Evolutionary conservation across 2,888 invertebrate species (phyloP).

Genomic region (Cephalotes varians): DNA sequence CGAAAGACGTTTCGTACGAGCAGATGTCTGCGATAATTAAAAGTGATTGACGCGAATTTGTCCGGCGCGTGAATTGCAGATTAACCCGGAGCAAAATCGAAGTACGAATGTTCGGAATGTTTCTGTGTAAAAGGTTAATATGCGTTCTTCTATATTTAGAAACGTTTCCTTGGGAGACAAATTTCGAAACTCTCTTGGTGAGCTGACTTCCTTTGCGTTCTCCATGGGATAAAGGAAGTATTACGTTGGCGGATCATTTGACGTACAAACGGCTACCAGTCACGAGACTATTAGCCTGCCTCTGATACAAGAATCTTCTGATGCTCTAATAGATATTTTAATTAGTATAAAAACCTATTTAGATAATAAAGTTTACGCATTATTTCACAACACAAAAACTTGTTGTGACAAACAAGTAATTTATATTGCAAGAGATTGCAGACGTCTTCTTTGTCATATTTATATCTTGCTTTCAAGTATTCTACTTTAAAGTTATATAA

Average conservation of each 20-base stretch:
- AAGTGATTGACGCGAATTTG: conserved; percentile 74
- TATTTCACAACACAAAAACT: not conserved
- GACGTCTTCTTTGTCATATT: not conserved
- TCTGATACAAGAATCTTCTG: not conserved
- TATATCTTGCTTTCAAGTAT: not conserved
- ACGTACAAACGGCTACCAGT: not conserved
- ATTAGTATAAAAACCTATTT: conserved; percentile 23
- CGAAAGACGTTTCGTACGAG: conserved; percentile 21
- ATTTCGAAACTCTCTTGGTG: conserved; percentile 16
- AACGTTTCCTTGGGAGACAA: conserved; percentile 59
- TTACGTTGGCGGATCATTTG: conserved; percentile 34
- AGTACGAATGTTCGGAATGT: conserved; percentile 40
- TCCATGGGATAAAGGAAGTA: conserved; percentile 44
- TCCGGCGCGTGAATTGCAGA: conserved; percentile 58
- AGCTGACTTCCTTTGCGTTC: conserved; percentile 51
- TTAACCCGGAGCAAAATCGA: conserved; percentile 56
- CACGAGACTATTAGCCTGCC: not conserved
- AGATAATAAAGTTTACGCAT: conserved; percentile 4
- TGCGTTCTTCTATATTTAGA: conserved; percentile 69
- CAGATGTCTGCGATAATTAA: conserved; percentile 75
- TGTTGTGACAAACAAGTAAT: conserved; percentile 14
- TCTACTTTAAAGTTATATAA: conserved; percentile 3
- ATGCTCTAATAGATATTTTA: conserved; percentile 28
- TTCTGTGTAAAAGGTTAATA: conserved; percentile 63
- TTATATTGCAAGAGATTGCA: not conserved